Evolutionary conservation across 2,888 invertebrate species (phyloP), one percentile per base, ranked within the genome.

Genomic region (Tryphoninae sp.): DNA sequence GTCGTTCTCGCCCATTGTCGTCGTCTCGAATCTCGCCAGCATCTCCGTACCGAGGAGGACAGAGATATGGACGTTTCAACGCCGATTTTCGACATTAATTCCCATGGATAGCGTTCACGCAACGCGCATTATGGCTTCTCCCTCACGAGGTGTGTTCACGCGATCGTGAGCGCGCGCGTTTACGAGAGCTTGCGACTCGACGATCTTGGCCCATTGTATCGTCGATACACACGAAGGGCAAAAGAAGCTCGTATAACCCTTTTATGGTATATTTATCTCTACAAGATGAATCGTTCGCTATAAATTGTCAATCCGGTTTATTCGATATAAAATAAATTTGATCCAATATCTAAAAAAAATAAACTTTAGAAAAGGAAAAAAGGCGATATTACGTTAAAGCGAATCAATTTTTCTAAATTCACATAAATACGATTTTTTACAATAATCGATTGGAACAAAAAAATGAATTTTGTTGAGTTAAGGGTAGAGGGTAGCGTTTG

Each of bases 21-120:
- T 72, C 81, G 55, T 59, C 76, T 16, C 68, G 73, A 73, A 68
- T 73, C 49, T 73, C 58, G 9, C 72, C 8, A 8, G 55, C 16
- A 55, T 55, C 55, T 55, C 19, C 45, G 45, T 16, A 22, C 8
- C 16, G 55, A 2, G 19, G 7, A 19, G 9, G 16, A 55, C 1
- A 8, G 55, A 19, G 9, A 49, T 11, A 69, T 9, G 23, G 33
- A 8, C 64, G 74, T 58, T 79, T 59, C 62, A 65, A 49, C 75
- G 75, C 75, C 80, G 80, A 80, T 80, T 80, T 80, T 75, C 74
- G 58, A 71, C 80, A 80, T 80, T 80, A 80, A 80, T 80, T 80
- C 75, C 33, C 69, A 64, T 69, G 64, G 62, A 71, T 78, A 62
- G 2, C 67, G 61, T 9, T 13, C 45, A 45, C 13, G 45, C 45